A percentile compares a stretch with the other conserved stretches of the same genome.
Evolutionary conservation across 1,140 invertebrate species (phyloP).

Genomic region (Eciton burchellii): DNA sequence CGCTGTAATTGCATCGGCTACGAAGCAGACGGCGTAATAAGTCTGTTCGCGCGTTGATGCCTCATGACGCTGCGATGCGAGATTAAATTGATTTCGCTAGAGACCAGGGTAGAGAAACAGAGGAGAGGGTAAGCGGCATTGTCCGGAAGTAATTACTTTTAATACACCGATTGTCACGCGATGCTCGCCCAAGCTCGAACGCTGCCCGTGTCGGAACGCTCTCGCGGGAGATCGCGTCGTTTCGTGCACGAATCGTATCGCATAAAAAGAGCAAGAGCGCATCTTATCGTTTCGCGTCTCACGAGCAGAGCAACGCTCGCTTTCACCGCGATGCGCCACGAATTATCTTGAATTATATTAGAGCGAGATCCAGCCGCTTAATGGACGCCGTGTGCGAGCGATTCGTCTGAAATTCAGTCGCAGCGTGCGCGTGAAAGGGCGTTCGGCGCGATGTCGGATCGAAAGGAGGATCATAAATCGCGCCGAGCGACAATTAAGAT

Average conservation of each 20-base stretch:
- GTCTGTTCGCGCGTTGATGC: neutral
- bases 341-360: constrained; percentile 33
- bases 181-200: constrained; percentile 8
- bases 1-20: neutral
- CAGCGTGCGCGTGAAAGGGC: neutral
- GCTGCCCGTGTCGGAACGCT: constrained; percentile 15
- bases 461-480: constrained; percentile 24
- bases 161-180: constrained; percentile 28
- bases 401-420: constrained; percentile 1
- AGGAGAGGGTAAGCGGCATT: neutral
- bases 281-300: constrained; percentile 44
- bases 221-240: constrained; percentile 54
- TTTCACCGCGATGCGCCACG: constrained; percentile 25
- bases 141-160: constrained; percentile 30
- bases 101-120: neutral
- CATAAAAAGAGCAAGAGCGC: constrained; percentile 24
- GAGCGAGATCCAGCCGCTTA: too few species aligned
- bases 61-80: neutral
- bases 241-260: constrained; percentile 51
- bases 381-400: neutral
- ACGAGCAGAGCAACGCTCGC: constrained; percentile 8
- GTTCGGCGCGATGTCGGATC: neutral
- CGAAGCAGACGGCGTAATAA: neutral
- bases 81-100: neutral
- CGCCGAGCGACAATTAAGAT: constrained; percentile 24